Evolutionary conservation across 2,888 invertebrate species (phyloP), one percentile per base, ranked within the genome.

Genomic region (Ischnus inquisitorius): DNA sequence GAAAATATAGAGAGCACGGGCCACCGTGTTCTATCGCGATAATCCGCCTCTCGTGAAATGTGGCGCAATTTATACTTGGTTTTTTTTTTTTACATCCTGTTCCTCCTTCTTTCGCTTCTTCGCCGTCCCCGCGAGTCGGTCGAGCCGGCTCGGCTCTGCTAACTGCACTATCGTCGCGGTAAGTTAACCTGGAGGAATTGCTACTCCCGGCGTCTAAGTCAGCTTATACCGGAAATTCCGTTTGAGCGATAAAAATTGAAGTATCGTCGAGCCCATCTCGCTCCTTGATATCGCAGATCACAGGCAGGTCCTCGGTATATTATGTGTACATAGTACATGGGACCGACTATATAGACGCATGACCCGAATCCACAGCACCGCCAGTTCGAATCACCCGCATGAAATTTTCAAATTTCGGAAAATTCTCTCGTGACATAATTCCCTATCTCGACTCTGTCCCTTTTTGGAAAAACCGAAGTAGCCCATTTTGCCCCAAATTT

Each of bases 231-330:
- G 79, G 68, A 83, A 83, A 85, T 85, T 72, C 79, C 77, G 82
- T 83, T 77, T 80, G 68, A 65, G 43, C 80, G 85, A 85, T 85
- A 85, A 83, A 85, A 85, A 83, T 85, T 85, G 74, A 85, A 85
- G 85, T 83, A 85, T 83, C 72, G 77, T 71, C 51, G 43, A 57
- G 19, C 64, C 16, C 34, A 57, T 39, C 51, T 67, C 54, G 54
- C 41, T 72, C 68, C 25, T 19, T 41, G 72, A 83, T 80, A 80
- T 64, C 75, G 60, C 46, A 64, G 28, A 71, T 34, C 67, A 19
- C 62, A 22, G 67, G 3, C 25, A 25, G 60, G 43, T 43, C 22
- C 28, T 72, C 60, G 16, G 22, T 72, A 43, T n/a, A 46, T 19
- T 43, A 60, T n/a, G 60, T 14, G 34, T 54, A 22, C 39, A 25